Base-by-base conservation (phyloP, 2,888 invertebrate genomes). In the Rhogogaster chlorosoma region DNA sequence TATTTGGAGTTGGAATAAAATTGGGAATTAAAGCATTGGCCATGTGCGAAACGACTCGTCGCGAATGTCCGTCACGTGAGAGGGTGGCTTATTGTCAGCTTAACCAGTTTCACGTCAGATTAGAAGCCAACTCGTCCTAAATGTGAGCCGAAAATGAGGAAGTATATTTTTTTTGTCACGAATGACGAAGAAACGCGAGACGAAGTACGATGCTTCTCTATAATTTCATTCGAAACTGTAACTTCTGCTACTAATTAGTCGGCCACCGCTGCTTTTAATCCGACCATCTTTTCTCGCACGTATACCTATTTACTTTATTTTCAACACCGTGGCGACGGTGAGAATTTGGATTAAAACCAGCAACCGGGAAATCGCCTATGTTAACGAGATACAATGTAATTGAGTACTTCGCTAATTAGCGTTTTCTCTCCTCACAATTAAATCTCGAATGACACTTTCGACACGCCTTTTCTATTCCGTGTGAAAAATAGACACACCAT, bases 401-500 rank as follows among this genome's bases (percentile, higher is more conserved):
- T 61, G 49, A 77, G 10, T 38, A 80, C 80, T 5, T 61, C 5
- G 36, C 61, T 80, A 15, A 80, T 80, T 38, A 57, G 38, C 36
- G 36, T 80, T 61, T 80, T 80, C 61, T 78, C 53, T 80, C 80
- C n/a, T 38, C 1, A 22, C 57, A 61, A 80, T 61, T 61, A 38
- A 61, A 61, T 61, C 36, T 38, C 49, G 36, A 80, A 80, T 80
- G 57, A 61, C 78, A 78, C 57, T 57, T 78, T 78, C 78, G n/a
- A 61, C 57, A 36, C 38, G 6, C 57, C 15, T 18, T 22, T 49
- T 29, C 3, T 29, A 4, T 49, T 26, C 77, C 29, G 18, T 26
- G 15, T 18, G 53, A 29, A 32, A 53, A 77, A 77, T 38, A 42
- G 38, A 15, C 18, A 67, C 15, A 67, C 38, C 22, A 2, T 42